phyloP scores from a whole-genome alignment of 2,888 invertebrate species.

The Amiota communis region DNA sequence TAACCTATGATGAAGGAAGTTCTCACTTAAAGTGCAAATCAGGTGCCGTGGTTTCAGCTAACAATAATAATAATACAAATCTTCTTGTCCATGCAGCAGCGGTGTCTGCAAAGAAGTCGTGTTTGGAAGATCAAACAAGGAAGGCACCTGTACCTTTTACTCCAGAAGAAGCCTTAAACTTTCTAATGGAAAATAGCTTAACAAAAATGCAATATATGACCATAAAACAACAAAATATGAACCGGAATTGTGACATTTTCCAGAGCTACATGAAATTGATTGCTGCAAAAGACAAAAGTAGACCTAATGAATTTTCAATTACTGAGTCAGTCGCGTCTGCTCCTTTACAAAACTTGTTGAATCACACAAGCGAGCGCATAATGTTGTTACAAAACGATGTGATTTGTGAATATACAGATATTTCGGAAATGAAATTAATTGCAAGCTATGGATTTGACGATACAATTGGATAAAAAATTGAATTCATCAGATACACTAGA shows the following conservation, averaged over 20 bases:
- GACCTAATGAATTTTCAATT: not conserved
- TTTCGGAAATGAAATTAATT: not conserved
- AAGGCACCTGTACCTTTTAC: constrained; percentile 2
- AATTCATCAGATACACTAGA: no score
- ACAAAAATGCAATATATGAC: constrained; percentile 6
- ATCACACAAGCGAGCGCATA: not conserved
- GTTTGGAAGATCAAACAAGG: not conserved
- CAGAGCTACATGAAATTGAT: constrained; percentile 5
- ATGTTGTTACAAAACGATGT: constrained; percentile 7
- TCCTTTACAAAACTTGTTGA: constrained; percentile 8
- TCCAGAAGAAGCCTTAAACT: constrained; percentile 1
- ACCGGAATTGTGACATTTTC: constrained; percentile 7
- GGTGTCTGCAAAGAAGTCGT: constrained; percentile 11
- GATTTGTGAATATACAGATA: constrained; percentile 1
- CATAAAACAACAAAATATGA: constrained; percentile 3
- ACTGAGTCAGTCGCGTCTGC: constrained; percentile 5
- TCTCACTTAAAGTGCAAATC: constrained; percentile 3
- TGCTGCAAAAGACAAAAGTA: constrained; percentile 14
- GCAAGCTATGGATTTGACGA: not conserved
- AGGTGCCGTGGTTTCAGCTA: not conserved
- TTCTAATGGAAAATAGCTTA: not conserved
- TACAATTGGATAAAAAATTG: no score
- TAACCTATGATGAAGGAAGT: constrained; percentile 7
- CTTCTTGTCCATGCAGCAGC: constrained; percentile 16
- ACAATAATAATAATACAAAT: constrained; percentile 12